Conservation (phyloP, 1,140 invertebrate species). For the Limonius californicus region DNA sequence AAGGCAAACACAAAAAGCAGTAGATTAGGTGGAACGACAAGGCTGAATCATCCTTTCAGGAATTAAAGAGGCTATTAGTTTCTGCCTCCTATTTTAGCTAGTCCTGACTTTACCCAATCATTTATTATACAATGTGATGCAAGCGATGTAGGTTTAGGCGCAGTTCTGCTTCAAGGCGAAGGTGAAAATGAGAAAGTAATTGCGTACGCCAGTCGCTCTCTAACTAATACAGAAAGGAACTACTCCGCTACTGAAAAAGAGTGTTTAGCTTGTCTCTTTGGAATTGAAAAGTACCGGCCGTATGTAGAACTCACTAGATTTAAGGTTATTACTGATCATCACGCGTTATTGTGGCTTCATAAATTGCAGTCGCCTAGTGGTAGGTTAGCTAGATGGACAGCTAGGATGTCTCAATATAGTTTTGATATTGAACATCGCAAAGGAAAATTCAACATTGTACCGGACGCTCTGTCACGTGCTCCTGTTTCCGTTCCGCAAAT, state of each 20-base stretch:
- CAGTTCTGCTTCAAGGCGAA: conserved; percentile 1
- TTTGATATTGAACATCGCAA: conserved; percentile 42
- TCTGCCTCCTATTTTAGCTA: conserved; percentile 3
- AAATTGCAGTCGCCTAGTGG: conserved; percentile 43
- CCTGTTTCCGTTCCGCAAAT: neutral
- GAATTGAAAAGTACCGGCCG: conserved; percentile 45
- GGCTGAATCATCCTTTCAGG: conserved; percentile 20
- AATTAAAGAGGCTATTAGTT: conserved; percentile 25
- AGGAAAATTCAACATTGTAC: conserved; percentile 33
- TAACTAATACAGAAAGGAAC: conserved; percentile 39
- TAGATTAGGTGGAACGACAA: conserved; percentile 16
- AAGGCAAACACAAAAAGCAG: conserved; percentile 33
- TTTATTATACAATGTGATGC: conserved; percentile 15
- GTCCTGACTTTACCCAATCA: conserved; percentile 3
- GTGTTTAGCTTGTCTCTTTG: conserved; percentile 37
- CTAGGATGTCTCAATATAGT: conserved; percentile 42
- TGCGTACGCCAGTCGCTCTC: conserved; percentile 42
- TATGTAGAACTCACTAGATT: conserved; percentile 47
- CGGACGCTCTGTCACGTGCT: conserved; percentile 33
- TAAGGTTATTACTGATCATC: conserved; percentile 41
- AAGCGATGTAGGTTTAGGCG: neutral
- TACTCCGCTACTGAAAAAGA: conserved; percentile 38
- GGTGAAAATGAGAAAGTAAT: neutral
- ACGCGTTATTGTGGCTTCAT: conserved; percentile 32
- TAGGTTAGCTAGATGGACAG: conserved; percentile 32